phyloP scores from a whole-genome alignment of 2,113 vertebrate species.

The Hemicordylus capensis region DNA sequence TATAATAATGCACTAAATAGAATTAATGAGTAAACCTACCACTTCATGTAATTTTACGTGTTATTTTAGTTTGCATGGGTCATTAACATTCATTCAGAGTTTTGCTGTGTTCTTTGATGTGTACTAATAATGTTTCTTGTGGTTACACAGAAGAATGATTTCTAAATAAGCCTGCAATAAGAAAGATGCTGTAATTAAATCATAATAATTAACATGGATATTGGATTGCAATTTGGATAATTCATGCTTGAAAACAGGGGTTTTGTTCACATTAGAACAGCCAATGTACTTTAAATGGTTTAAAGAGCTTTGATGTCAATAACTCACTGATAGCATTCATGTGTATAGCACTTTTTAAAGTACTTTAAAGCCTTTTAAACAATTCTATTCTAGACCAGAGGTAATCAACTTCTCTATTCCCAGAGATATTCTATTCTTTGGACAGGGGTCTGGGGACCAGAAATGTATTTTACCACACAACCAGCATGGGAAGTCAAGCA shows the following conservation, averaged over 20 bases:
- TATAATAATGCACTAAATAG: constrained; percentile 46
- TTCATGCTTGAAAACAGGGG: constrained; percentile 41
- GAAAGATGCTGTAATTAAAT: constrained; percentile 73
- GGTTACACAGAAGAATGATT: constrained; percentile 64
- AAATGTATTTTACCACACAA: not conserved
- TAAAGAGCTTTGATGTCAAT: not conserved
- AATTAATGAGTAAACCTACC: constrained; percentile 65
- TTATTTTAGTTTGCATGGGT: constrained; percentile 56
- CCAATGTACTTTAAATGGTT: not conserved
- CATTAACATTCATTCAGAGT: constrained; percentile 68
- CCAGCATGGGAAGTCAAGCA: not conserved
- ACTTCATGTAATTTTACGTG: constrained; percentile 63
- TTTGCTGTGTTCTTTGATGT: constrained; percentile 54
- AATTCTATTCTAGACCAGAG: not conserved
- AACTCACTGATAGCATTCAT: not conserved
- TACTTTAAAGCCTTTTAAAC: not conserved
- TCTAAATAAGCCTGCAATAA: constrained; percentile 69
- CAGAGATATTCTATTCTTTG: not conserved
- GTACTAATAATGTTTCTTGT: constrained; percentile 69
- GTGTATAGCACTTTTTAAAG: not conserved
- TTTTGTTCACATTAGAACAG: constrained; percentile 3
- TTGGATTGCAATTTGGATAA: constrained; percentile 57
- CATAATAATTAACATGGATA: constrained; percentile 65
- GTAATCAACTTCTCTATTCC: not conserved
- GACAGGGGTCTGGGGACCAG: not conserved